Conservation (phyloP, 2,888 invertebrate genomes). For the Galeopsomyia nigrocyanea region DNA sequence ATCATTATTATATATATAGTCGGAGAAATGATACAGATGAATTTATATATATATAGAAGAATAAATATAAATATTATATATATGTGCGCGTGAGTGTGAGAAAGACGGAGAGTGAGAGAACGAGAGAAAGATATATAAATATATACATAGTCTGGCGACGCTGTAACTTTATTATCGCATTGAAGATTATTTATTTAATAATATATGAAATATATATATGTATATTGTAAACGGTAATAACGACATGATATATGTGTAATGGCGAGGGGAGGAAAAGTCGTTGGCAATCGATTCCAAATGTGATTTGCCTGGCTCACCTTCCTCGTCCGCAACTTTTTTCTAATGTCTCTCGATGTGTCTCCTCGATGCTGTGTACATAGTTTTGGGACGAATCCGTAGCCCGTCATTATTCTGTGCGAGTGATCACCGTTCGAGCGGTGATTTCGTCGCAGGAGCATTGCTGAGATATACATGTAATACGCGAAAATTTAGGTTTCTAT, state of each 20-base stretch:
- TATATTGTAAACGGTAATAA: conserved; percentile 51
- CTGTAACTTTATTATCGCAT: conserved; percentile 66
- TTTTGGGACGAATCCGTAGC: conserved; percentile 41
- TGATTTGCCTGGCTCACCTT: no score
- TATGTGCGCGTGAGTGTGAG: conserved; percentile 29
- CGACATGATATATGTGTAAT: conserved; percentile 53
- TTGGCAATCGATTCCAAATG: background rate
- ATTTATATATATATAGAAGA: conserved; percentile 52
- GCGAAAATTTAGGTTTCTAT: conserved; percentile 50
- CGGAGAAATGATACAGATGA: conserved; percentile 38
- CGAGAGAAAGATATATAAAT: conserved; percentile 53
- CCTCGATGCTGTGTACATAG: conserved; percentile 54
- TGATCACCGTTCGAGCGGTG: background rate
- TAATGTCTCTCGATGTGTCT: no score
- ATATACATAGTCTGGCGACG: conserved; percentile 57
- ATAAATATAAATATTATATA: conserved; percentile 56
- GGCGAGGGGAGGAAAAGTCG: conserved; percentile 31
- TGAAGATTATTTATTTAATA: conserved; percentile 68
- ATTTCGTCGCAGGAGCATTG: conserved; percentile 15
- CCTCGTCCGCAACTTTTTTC: conserved; percentile 15
- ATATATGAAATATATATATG: conserved; percentile 55
- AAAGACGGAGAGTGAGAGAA: conserved; percentile 30
- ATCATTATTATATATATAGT: conserved; percentile 35
- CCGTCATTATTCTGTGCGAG: conserved; percentile 41
- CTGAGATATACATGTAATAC: no score